Conservation (phyloP, 2,888 invertebrate species). For the Therioaphis trifolii region DNA sequence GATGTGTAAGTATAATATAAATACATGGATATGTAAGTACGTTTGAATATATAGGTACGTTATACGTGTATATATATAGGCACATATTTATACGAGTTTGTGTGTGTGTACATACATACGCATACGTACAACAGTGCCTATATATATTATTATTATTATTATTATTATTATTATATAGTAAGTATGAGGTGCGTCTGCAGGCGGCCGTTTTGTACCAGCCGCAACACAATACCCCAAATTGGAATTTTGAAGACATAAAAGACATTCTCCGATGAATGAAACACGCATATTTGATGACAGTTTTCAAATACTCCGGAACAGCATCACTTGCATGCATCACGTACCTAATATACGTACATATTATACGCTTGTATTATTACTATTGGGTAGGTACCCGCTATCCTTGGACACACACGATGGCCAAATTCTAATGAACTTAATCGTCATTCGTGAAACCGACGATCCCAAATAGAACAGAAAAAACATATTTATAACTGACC, state of each 20-base stretch:
- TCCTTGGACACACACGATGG: constrained; percentile 29
- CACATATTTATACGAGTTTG: neutral
- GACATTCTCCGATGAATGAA: constrained; percentile 61
- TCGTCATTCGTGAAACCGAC: no score
- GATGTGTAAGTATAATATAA: constrained; percentile 14
- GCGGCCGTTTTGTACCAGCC: constrained; percentile 51
- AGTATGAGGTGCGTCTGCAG: constrained; percentile 41
- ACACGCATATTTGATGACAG: constrained; percentile 57
- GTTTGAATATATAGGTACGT: neutral
- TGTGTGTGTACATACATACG: neutral
- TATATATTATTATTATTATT: constrained; percentile 53
- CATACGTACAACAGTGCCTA: neutral
- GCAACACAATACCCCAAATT: constrained; percentile 57
- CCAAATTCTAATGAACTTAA: constrained; percentile 13
- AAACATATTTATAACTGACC: no score
- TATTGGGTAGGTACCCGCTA: neutral
- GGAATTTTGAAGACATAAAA: constrained; percentile 59
- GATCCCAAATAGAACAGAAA: no score
- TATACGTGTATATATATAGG: neutral
- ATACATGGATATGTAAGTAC: neutral
- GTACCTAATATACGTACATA: no score
- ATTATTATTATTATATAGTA: constrained; percentile 31
- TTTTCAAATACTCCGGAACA: constrained; percentile 42
- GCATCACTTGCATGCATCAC: constrained; percentile 20
- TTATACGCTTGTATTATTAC: no score